Evolutionary conservation across 2,888 invertebrate genomes (phyloP).

Genomic region (Pelosia muscerda): DNA sequence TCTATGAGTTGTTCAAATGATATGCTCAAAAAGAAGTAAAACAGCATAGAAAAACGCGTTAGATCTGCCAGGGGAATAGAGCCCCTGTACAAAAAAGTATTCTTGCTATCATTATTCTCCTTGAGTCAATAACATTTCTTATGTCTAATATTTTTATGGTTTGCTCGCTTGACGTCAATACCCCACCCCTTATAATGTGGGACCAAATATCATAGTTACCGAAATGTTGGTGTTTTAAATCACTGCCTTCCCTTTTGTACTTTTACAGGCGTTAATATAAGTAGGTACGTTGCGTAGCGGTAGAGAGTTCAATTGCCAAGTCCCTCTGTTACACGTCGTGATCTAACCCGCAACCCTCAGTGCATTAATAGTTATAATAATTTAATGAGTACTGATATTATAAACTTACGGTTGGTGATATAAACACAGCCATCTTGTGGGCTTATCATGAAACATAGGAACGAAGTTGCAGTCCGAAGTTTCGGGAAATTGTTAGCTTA

Average conservation of each 20-base stretch:
- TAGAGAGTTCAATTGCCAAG: background rate
- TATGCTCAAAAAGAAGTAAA: background rate
- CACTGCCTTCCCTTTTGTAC: too few species aligned
- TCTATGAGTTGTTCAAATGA: background rate
- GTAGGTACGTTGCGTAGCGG: too few species aligned
- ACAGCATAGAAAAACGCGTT: background rate
- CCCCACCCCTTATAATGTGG: too few species aligned
- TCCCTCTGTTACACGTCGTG: background rate
- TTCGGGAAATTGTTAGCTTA: background rate
- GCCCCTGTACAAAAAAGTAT: background rate
- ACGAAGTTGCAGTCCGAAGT: background rate
- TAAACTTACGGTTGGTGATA: background rate
- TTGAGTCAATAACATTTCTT: background rate
- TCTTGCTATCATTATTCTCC: background rate
- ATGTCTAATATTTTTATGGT: too few species aligned
- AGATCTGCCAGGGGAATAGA: background rate
- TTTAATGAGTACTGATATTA: too few species aligned
- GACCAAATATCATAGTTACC: too few species aligned
- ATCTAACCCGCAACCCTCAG: background rate
- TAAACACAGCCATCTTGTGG: background rate
- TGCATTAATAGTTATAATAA: background rate
- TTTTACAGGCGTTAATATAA: too few species aligned
- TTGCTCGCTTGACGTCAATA: too few species aligned
- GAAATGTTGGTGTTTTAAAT: too few species aligned
- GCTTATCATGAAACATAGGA: background rate